Base-by-base conservation (phyloP, 2,797 vertebrate species). In the Hafferia zeledoni region DNA sequence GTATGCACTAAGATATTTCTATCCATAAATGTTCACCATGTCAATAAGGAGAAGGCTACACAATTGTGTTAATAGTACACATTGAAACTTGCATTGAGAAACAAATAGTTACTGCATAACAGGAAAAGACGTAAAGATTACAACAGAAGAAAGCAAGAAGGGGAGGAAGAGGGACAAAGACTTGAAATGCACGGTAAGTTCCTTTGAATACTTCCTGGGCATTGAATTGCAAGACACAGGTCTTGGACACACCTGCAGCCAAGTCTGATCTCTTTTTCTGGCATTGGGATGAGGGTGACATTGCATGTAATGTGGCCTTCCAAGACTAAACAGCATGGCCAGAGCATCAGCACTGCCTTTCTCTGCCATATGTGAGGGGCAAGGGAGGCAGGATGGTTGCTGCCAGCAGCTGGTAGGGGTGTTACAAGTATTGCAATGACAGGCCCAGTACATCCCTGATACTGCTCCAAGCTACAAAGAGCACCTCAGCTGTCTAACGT, bases 371-470 rank as follows among this genome's bases (percentile, higher is more conserved):
- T 0, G 0, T 3, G 15, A 79, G 20, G 12, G 10, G 31, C 37
- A 37, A 47, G 46, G 46, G 22, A 63, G 18, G n/a, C 2, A 8
- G 0, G 0, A 1, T 13, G 31, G 2, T 3, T 56, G 25, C 1
- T 67, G 16, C n/a, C 17, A 31, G 19, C 59, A 44, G 20, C 41
- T 47, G 46, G 19, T 4, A 3, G 2, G 15, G 52, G 31, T 28
- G 27, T 17, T 17, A 1, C 5, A 37, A 17, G 13, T 10, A 19
- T 1, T 33, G 22, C 43, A 59, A 2, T 25, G 28, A 52, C 68
- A 67, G 17, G 3, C 17, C 24, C 25, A 1, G 20, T 28, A 28
- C 46, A 28, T 24, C n/a, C 47, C n/a, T n/a, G 37, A 7, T 19
- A 31, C 30, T 47, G 55, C 25, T 35, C 50, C 60, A 41, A 39